Evolutionary conservation across 2,888 invertebrate genomes (phyloP), one percentile per base, ranked within the genome.

Genomic region (Bugulina stolonifera): DNA sequence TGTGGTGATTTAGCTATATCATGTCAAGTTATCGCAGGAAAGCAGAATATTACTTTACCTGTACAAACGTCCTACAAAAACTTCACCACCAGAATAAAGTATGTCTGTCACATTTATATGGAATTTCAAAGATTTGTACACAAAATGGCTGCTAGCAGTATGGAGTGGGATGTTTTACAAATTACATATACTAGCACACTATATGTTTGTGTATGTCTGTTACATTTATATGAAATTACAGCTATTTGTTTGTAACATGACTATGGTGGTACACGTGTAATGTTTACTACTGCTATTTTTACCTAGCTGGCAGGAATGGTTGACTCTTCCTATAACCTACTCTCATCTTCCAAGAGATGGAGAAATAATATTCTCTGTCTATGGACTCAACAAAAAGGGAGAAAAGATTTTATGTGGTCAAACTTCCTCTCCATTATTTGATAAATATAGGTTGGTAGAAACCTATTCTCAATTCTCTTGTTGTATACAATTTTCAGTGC

Each of bases 261-360:
- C n/a, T n/a, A n/a, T n/a, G n/a, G n/a, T n/a, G n/a, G n/a, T n/a
- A n/a, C n/a, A n/a, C n/a, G n/a, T n/a, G n/a, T n/a, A n/a, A n/a
- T n/a, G n/a, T n/a, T n/a, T n/a, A n/a, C n/a, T n/a, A n/a, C n/a
- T n/a, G n/a, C n/a, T n/a, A n/a, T n/a, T n/a, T n/a, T 72, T 74
- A 85, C 86, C 27, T 82, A 95, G 94, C 81, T 98, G 97, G 97
- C 97, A 96, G 83, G 96, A 98, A 86, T 97, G 97, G 96, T 88
- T 98, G 43, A 90, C 90, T 0, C 86, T 98, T 72, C 96, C 97
- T 0, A 88, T 97, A 43, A 90, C 91, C 82, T 96, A 91, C 85
- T 92, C 92, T 80, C 95, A 97, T 83, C 85, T 98, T 54, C 96
- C 97, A 0, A 87, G 93, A 73, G 91, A 91, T 80, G 91, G 96